Base-by-base conservation (phyloP, 2,888 invertebrate species). In the Amphipoea lucens region DNA sequence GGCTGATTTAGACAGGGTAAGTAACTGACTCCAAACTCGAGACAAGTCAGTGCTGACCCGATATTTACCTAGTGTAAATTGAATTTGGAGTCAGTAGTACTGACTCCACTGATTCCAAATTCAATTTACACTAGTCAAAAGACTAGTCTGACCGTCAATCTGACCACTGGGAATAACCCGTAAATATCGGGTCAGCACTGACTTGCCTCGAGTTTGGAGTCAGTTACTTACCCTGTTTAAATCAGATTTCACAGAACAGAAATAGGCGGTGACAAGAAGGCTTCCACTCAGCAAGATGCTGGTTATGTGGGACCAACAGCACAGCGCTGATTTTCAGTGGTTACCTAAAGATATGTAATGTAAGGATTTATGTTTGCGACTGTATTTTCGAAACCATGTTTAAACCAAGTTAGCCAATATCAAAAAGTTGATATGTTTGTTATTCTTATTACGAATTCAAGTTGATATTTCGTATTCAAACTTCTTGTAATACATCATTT, bases 401-500 rank as follows among this genome's bases (percentile, higher is more conserved):
- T 82, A 84, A 74, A 73, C n/a, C 60, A 74, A 82, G 60, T 86
- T 86, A n/a, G 66, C 9, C 12, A 60, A 72, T 65, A 68, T 51
- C 45, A 71, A 86, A 60, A 85, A 77, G 48, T 76, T 69, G 63
- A 71, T 71, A 71, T 70, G 71, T 70, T 66, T 75, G 67, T 54
- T 70, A 63, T 63, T 36, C 62, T 68, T 68, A 72, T 54, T 72
- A 57, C 70, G n/a, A 77, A 66, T 60, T 69, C 60, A 70, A 71
- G 60, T 76, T 76, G 69, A 81, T 81, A 82, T 78, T 87, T 79
- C 71, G 71, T 82, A 75, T 79, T 71, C 71, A 76, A 88, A 88
- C 70, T 88, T 89, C 36, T 74, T 62, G 74, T 81, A 69, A 84
- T 84, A 86, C 80, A 83, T 88, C 87, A 88, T 88, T 88, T 84